These are phyloP conservation scores for Cremastobaeus sp. DNA, from an alignment of 2,888 invertebrate species.

Conservation along the genomic window DNA sequence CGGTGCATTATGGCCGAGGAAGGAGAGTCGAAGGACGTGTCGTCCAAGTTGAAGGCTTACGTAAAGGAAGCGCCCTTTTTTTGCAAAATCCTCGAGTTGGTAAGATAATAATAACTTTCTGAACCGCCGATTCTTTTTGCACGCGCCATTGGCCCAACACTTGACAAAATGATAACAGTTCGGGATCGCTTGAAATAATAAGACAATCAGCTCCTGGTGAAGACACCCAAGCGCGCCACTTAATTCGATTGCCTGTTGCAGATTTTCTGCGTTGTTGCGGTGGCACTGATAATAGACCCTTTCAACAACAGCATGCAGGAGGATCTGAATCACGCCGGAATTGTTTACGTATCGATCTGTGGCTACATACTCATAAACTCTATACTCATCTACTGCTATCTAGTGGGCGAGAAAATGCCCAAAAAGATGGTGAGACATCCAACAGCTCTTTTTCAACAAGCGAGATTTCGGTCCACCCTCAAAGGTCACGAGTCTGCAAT, in stretches of 20 bases:
- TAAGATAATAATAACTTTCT: constrained; percentile 78
- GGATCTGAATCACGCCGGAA: constrained; percentile 80
- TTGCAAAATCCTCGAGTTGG: constrained; percentile 82
- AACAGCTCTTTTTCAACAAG: background rate
- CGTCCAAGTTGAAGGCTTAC: constrained; percentile 63
- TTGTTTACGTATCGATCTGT: constrained; percentile 83
- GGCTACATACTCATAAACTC: constrained; percentile 84
- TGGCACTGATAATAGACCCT: constrained; percentile 83
- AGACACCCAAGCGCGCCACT: background rate
- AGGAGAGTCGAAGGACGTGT: constrained; percentile 46
- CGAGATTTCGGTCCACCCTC: background rate
- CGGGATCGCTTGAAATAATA: background rate
- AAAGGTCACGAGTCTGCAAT: background rate
- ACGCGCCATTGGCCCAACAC: too few relatives aligned
- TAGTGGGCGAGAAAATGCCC: constrained; percentile 82
- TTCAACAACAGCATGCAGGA: constrained; percentile 78
- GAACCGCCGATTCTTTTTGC: constrained; percentile 14
- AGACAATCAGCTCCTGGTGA: background rate
- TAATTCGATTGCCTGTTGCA: constrained; percentile 71
- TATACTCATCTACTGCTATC: constrained; percentile 81
- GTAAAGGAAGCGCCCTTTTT: constrained; percentile 69
- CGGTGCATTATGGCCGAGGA: constrained; percentile 65
- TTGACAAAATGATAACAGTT: background rate
- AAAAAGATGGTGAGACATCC: constrained; percentile 80
- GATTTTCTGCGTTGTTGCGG: constrained; percentile 82